phyloP scores from a whole-genome alignment of 2,888 invertebrate genomes.

The Cetonia aurata region DNA sequence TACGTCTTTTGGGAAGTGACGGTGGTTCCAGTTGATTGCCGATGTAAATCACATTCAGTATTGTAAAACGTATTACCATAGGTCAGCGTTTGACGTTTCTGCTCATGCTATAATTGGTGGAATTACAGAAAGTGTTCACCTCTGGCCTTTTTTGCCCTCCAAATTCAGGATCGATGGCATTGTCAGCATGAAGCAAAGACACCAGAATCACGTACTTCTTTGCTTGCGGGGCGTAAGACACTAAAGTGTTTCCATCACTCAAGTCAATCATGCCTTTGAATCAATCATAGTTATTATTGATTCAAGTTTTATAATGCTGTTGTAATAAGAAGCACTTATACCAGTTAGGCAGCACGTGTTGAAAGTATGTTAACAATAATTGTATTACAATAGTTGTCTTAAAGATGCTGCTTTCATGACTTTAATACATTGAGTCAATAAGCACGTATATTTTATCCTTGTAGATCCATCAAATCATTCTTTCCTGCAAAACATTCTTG shows the following conservation, averaged over 20 bases:
- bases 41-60: slow-evolving; percentile 11
- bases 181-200: slow-evolving; percentile 31
- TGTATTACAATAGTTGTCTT: no score
- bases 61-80: slow-evolving; percentile 6
- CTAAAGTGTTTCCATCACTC: slow-evolving; percentile 20
- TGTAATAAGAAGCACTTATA: no score
- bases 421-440: no score
- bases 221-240: slow-evolving; percentile 13
- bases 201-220: slow-evolving; percentile 32
- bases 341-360: no score
- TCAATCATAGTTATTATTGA: no score
- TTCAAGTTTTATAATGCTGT: no score
- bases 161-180: slow-evolving; percentile 29
- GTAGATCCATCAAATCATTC: no score
- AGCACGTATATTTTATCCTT: no score
- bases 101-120: slow-evolving; percentile 2
- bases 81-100: no score
- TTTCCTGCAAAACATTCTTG: no score
- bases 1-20: slow-evolving; percentile 29
- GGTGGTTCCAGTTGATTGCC: slow-evolving; percentile 15
- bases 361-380: no score
- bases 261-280: slow-evolving; percentile 20
- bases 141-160: slow-evolving; percentile 15
- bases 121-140: slow-evolving; percentile 14
- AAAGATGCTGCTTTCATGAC: no score